These are phyloP conservation scores for Branchellion lobata DNA, from an alignment of 2,888 invertebrate genomes.

Conservation along the genomic window DNA sequence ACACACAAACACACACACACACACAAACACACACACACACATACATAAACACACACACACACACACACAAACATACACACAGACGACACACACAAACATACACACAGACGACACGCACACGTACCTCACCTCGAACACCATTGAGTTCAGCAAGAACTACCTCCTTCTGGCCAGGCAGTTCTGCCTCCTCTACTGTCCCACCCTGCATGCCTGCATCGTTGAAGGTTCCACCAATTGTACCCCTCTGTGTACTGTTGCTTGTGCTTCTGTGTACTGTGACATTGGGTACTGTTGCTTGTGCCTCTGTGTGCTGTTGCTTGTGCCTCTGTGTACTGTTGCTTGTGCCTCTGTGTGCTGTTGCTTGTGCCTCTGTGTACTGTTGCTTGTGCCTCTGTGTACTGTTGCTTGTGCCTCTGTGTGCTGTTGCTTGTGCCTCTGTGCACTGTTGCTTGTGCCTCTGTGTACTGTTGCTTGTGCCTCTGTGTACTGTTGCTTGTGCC, in stretches of 20 bases:
- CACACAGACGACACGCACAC: slow-evolving; percentile 71
- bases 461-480: too few relatives aligned
- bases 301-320: neutral
- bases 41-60: too few relatives aligned
- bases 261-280: neutral
- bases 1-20: too few relatives aligned
- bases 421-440: too few relatives aligned
- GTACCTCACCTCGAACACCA: slow-evolving; percentile 76
- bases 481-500: too few relatives aligned
- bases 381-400: too few relatives aligned
- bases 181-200: slow-evolving; percentile 61
- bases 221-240: too few relatives aligned
- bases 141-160: slow-evolving; percentile 77
- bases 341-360: neutral
- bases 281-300: neutral
- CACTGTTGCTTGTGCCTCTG: too few relatives aligned
- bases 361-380: too few relatives aligned
- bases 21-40: too few relatives aligned
- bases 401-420: too few relatives aligned
- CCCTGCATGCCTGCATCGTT: neutral
- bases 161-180: slow-evolving; percentile 59
- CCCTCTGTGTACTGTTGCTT: neutral
- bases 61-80: too few relatives aligned
- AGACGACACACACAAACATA: neutral
- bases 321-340: neutral